A percentile compares a stretch with the other conserved stretches of the same genome.
These are phyloP conservation scores for Morbakka virulenta DNA, from an alignment of 30 jellyfish, hydroid and myxozoan genomes.

Conservation along the genomic window DNA sequence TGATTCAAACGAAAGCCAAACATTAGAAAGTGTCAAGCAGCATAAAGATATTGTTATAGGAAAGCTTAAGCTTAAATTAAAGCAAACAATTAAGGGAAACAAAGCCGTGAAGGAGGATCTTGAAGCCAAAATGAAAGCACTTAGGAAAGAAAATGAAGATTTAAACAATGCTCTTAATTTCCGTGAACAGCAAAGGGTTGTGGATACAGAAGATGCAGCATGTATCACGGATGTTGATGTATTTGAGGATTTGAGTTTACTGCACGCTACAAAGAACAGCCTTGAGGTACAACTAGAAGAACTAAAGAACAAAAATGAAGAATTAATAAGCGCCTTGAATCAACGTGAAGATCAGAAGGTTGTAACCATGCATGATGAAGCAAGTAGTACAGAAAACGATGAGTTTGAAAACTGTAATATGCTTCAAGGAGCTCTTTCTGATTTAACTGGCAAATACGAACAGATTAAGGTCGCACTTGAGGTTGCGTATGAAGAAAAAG, in stretches of 20 bases:
- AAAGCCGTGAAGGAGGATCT: constrained; percentile 58
- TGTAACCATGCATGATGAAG: too few species aligned
- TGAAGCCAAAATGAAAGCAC: constrained; percentile 45
- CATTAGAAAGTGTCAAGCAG: not conserved
- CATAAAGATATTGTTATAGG: constrained; percentile 74
- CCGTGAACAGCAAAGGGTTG: not conserved
- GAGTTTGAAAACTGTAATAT: too few species aligned
- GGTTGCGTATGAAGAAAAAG: too few species aligned
- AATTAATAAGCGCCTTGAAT: too few species aligned
- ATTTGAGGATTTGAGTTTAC: not conserved
- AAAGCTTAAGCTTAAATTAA: constrained; percentile 73
- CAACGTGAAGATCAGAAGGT: too few species aligned
- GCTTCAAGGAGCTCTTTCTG: too few species aligned
- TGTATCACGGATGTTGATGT: not conserved
- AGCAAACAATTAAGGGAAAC: constrained; percentile 69
- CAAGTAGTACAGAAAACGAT: too few species aligned
- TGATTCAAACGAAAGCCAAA: not conserved
- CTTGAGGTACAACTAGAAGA: too few species aligned
- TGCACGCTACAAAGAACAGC: too few species aligned
- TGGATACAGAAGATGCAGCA: not conserved
- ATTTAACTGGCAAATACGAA: too few species aligned
- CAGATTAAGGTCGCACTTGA: too few species aligned
- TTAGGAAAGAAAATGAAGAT: not conserved
- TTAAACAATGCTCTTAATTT: not conserved
- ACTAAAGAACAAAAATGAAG: too few species aligned